Evolutionary conservation across 2,797 vertebrate species (phyloP).

Genomic region (Tarsius wallacei): DNA sequence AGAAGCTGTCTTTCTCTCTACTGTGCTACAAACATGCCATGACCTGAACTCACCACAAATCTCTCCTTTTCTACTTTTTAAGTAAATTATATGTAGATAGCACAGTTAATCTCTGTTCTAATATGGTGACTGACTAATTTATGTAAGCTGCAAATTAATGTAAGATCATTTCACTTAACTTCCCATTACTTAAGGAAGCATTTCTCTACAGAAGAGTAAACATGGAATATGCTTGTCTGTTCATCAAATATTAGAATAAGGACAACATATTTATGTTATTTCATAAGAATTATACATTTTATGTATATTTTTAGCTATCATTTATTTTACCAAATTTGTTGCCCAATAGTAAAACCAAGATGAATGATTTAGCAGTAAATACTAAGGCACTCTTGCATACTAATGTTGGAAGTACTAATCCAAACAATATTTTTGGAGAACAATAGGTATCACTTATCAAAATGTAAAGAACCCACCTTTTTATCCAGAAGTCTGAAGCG

Average conservation of each 20-base stretch:
- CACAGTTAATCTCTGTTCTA: neutral
- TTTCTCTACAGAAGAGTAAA: slow-evolving; percentile 47
- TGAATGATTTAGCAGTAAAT: neutral
- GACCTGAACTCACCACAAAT: neutral
- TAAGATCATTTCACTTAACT: neutral
- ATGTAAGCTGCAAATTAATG: neutral
- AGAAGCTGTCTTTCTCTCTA: neutral
- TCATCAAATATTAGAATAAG: neutral
- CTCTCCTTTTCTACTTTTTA: neutral
- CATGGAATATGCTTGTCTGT: neutral
- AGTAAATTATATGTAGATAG: neutral
- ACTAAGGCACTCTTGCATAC: neutral
- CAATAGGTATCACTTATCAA: neutral
- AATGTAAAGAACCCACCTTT: neutral
- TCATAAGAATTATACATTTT: neutral
- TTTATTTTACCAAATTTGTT: slow-evolving; percentile 57
- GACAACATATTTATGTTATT: neutral
- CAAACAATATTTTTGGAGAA: neutral
- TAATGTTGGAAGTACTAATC: slow-evolving; percentile 1
- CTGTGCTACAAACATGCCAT: neutral
- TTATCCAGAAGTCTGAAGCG: neutral
- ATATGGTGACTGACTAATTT: neutral
- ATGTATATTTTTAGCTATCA: neutral
- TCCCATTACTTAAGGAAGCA: neutral
- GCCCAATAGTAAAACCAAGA: neutral